These are phyloP conservation scores for Chrysolina oricalcia DNA, from an alignment of 2,888 invertebrate genomes.

Conservation along the genomic window DNA sequence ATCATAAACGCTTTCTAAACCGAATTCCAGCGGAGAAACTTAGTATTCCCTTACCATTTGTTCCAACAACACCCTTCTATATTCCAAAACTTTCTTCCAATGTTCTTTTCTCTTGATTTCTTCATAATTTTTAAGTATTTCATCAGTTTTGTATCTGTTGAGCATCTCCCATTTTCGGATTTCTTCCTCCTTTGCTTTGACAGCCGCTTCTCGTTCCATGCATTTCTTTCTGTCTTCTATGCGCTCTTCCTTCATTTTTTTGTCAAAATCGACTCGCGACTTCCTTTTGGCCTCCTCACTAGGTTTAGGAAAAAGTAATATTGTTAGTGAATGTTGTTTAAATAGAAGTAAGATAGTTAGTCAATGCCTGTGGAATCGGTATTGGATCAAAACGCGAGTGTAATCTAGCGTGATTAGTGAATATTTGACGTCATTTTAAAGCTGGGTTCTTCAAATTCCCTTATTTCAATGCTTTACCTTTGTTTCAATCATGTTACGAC, in stretches of 20 bases:
- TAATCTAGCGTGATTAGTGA: no score
- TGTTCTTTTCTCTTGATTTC: constrained; percentile 69
- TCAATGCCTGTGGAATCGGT: no score
- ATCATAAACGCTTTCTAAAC: no score
- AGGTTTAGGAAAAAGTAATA: not conserved
- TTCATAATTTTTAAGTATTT: constrained; percentile 72
- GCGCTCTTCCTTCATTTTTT: constrained; percentile 61
- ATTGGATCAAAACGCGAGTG: no score
- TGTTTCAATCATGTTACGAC: no score
- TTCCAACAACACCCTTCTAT: constrained; percentile 71
- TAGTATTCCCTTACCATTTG: constrained; percentile 70
- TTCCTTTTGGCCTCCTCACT: constrained; percentile 69
- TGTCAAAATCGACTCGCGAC: constrained; percentile 65
- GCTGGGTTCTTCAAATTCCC: no score
- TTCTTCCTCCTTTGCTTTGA: constrained; percentile 70
- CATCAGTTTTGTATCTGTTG: constrained; percentile 75
- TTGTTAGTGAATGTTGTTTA: no score
- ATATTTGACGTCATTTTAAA: no score
- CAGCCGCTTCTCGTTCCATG: constrained; percentile 64
- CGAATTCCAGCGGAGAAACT: not conserved
- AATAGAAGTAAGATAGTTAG: no score
- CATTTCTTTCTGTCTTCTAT: constrained; percentile 64
- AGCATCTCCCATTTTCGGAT: constrained; percentile 74
- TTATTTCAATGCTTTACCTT: no score
- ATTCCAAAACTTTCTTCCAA: constrained; percentile 70